A percentile compares a stretch with the other conserved stretches of the same genome.
Conservation (phyloP, 53 echinoderm and acorn worm species). For the Glandiceps talaboti region DNA sequence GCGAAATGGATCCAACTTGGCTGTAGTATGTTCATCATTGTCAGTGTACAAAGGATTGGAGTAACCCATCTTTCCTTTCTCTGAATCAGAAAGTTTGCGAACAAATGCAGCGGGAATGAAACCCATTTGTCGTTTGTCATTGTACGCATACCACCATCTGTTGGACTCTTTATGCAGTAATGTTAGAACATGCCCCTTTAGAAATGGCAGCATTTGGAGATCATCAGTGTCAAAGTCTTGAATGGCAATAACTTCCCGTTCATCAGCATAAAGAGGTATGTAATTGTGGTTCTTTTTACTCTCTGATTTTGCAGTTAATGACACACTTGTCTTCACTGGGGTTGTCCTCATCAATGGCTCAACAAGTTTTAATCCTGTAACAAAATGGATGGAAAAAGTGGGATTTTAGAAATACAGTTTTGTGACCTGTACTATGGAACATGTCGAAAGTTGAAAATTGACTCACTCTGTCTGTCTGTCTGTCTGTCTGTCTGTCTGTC, state of each 20-base stretch:
- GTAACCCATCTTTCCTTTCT: conserved; percentile 25
- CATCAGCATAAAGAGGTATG: conserved; percentile 87
- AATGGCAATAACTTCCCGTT: conserved; percentile 77
- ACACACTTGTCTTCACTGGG: conserved; percentile 60
- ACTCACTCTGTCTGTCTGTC: too few species aligned
- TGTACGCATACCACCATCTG: conserved; percentile 93
- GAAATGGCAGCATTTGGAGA: conserved; percentile 64
- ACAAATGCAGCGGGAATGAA: conserved; percentile 76
- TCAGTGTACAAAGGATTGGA: not conserved
- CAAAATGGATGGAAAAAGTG: not conserved
- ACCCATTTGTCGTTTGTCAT: conserved; percentile 61
- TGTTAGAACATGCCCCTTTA: conserved; percentile 68
- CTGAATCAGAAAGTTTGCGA: conserved; percentile 23
- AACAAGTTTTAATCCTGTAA: conserved; percentile 56
- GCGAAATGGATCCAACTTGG: conserved; percentile 22
- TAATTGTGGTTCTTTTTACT: conserved; percentile 83
- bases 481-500: too few species aligned
- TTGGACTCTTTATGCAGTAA: conserved; percentile 81
- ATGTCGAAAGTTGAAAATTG: too few species aligned
- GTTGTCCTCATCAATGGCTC: conserved; percentile 75
- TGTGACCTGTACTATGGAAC: too few species aligned
- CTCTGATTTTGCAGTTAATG: conserved; percentile 64
- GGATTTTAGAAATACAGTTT: not conserved
- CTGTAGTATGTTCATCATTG: not conserved
- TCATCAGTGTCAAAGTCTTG: conserved; percentile 66